Evolutionary conservation across 2,797 vertebrate species (phyloP), one percentile per base, ranked within the genome.

Genomic region (Acipenser ruthenus): DNA sequence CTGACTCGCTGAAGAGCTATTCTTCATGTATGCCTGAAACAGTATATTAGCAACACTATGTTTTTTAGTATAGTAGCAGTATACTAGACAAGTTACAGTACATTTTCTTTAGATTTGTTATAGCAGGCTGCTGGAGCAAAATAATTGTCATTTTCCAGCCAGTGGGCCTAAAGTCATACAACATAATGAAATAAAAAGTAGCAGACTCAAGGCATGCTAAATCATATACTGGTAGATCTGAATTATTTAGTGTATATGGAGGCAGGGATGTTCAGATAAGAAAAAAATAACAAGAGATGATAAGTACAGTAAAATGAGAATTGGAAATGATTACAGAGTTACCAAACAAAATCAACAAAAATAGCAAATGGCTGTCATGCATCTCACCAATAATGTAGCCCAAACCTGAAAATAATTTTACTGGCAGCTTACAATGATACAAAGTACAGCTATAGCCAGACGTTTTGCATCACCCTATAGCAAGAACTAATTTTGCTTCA

Each of bases 81-180:
- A 77, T 75, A 78, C 80, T 83, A 70, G 68, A 80, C 79, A 80
- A 85, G 82, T 79, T 73, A 3, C 23, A 23, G 23, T 23, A 79
- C 80, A 80, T 83, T 83, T 87, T 87, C 83, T 82, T 80, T 78
- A 77, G 79, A 82, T 82, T 82, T 84, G 85, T 89, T 88, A 90
- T 89, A 88, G 88, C 82, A 84, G 86, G 83, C 85, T 87, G 85
- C 86, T 87, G 84, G 84, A 90, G 87, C 87, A 89, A 87, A 90
- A 90, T 89, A 88, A 89, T 89, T 89, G 87, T 90, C 86, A 89
- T 90, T 91, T 90, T 90, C 86, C 87, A 90, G 87, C 87, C 88
- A 88, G 86, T 90, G 87, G 87, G 85, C 85, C 85, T 89, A 87
- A 87, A 89, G 88, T 90, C 87, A 87, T 89, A 88, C 86, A 88